These are phyloP conservation scores for Formica aserva DNA, from an alignment of 2,888 invertebrate genomes.

Conservation along the genomic window DNA sequence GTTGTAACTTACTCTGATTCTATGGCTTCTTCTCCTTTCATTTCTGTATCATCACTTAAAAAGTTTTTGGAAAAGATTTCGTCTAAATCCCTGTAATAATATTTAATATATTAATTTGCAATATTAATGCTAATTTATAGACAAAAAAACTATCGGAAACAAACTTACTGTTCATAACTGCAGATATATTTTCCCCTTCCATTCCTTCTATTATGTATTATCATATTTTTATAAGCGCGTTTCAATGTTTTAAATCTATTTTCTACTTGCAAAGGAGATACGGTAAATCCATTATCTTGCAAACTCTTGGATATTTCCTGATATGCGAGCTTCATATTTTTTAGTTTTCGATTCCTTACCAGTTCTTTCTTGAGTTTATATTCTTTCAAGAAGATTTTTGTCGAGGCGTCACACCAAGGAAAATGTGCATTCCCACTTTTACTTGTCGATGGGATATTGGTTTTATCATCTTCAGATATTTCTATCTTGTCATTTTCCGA, in stretches of 20 bases:
- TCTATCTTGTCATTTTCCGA: background rate
- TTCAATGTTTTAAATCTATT: slow-evolving; percentile 46
- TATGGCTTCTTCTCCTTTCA: background rate
- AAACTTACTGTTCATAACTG: slow-evolving; percentile 44
- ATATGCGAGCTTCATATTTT: slow-evolving; percentile 44
- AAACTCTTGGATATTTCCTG: slow-evolving; percentile 28
- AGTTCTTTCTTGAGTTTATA: slow-evolving; percentile 39
- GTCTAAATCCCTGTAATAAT: slow-evolving; percentile 9
- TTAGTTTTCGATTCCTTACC: slow-evolving; percentile 25
- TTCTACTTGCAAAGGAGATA: slow-evolving; percentile 42
- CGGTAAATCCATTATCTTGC: slow-evolving; percentile 7
- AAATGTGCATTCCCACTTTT: slow-evolving; percentile 33
- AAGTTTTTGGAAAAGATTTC: slow-evolving; percentile 30
- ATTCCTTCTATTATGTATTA: slow-evolving; percentile 31
- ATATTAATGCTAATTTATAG: background rate
- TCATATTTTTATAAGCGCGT: slow-evolving; percentile 56
- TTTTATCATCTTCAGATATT: background rate
- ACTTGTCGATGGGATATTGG: background rate
- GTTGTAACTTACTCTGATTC: slow-evolving; percentile 9
- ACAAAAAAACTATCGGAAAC: background rate
- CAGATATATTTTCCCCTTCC: slow-evolving; percentile 47
- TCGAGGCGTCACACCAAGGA: slow-evolving; percentile 39
- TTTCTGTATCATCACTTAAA: slow-evolving; percentile 2
- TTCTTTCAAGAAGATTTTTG: slow-evolving; percentile 40
- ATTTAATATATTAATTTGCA: background rate